Base-by-base conservation (phyloP, 2,888 invertebrate genomes). In the Pandemis cinnamomeana region DNA sequence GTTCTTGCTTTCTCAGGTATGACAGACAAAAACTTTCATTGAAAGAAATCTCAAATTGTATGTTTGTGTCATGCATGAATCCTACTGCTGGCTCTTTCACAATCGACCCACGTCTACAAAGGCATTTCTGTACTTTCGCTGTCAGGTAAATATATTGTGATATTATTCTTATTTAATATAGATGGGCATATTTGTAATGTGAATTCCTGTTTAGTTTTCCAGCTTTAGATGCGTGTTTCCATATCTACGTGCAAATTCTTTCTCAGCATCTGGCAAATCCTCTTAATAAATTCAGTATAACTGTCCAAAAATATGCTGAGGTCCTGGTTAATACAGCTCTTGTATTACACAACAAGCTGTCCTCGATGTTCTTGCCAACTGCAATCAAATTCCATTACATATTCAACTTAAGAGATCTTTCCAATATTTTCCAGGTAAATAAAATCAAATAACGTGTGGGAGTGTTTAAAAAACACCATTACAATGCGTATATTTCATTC, bases 11-110 rank as follows among this genome's bases (percentile, higher is more conserved):
- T 82, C 83, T 13, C 78, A 95, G 95, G 95, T 99, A 99, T 86
- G 99, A 99, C 86, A 94, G 99, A 73, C 93, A 95, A 64, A 99
- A 98, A 86, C 93, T 99, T 76, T 95, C 96, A 0, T 88, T 99
- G 11, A 99, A 98, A 87, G 99, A 99, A 76, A 98, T 99, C 81
- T 97, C 97, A 81, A 98, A 98, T 86, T 97, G 98, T 60, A 99
- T 99, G 94, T 99, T 98, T 88, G 96, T 99, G 20, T 97, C 98
- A 0, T 98, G 98, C 87, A 99, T 99, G 99, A 99, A 99, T 91
- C 99, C 99, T 0, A 98, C 98, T 0, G 98, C 99, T 15, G 99
- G 99, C 27, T 98, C 98, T 71, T 99, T 99, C 87, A 98, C 98
- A 20, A 98, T 99, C 72, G 97, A 99, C 92, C 96, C 98, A 0